These are phyloP conservation scores for Acrobasis consociella DNA, from an alignment of 2,888 invertebrate species.

Conservation along the genomic window DNA sequence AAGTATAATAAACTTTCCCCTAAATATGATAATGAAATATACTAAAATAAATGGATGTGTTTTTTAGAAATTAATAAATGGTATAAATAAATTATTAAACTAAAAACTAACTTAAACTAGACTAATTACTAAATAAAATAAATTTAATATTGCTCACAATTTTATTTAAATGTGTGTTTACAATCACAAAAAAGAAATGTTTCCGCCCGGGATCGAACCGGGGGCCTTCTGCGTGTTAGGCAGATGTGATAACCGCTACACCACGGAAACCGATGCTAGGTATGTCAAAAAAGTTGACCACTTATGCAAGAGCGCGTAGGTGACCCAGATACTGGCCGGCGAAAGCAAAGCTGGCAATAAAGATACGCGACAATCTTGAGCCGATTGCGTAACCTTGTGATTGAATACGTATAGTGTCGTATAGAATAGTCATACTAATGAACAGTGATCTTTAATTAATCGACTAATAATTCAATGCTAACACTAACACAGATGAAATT, in stretches of 20 bases:
- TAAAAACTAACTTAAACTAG: too few relatives aligned
- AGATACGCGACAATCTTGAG: slow-evolving; percentile 6
- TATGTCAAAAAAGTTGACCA: not conserved
- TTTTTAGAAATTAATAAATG: too few relatives aligned
- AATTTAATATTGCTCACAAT: not conserved
- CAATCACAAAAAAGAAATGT: slow-evolving; percentile 62
- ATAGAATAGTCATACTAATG: too few relatives aligned
- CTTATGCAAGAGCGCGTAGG: not conserved
- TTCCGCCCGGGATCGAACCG: slow-evolving; percentile 95
- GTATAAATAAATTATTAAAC: too few relatives aligned
- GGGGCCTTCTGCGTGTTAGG: slow-evolving; percentile 96
- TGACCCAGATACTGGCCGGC: slow-evolving; percentile 1
- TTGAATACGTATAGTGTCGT: not conserved
- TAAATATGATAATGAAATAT: too few relatives aligned
- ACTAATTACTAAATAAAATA: not conserved
- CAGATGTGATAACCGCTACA: slow-evolving; percentile 96
- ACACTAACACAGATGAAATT: too few relatives aligned
- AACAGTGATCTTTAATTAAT: too few relatives aligned
- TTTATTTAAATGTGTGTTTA: not conserved
- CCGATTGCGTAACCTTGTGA: not conserved
- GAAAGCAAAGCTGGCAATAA: slow-evolving; percentile 4
- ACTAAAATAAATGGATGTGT: too few relatives aligned
- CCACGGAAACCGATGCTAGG: slow-evolving; percentile 85
- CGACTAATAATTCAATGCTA: too few relatives aligned
- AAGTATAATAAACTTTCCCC: too few relatives aligned